These are phyloP conservation scores for Spea bombifrons DNA, from an alignment of 2,113 vertebrate species.

Conservation along the genomic window DNA sequence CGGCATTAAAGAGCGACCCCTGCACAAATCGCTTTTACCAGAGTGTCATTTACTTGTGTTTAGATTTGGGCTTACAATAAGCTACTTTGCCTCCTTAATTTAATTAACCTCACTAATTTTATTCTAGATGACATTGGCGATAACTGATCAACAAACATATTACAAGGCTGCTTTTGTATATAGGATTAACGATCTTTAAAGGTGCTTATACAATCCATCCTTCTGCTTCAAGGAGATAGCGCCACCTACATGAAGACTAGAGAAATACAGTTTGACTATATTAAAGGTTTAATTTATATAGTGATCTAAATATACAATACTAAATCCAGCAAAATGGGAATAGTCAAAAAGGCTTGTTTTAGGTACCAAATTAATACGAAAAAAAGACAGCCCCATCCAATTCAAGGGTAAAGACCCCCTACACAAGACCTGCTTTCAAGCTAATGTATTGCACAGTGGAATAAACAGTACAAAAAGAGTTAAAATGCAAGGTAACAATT, in stretches of 20 bases:
- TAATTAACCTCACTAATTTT: neutral
- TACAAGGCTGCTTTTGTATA: constrained; percentile 4
- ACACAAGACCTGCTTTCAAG: too few relatives aligned
- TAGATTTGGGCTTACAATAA: neutral
- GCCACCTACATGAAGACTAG: neutral
- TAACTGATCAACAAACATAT: constrained; percentile 1
- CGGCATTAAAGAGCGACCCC: constrained; percentile 18
- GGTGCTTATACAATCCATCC: rapidly evolving
- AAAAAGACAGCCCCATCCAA: too few relatives aligned
- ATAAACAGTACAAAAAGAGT: too few relatives aligned
- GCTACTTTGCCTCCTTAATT: neutral
- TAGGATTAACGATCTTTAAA: neutral
- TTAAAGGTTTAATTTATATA: too few relatives aligned
- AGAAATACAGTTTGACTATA: too few relatives aligned
- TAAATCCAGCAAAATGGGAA: too few relatives aligned
- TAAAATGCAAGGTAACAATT: too few relatives aligned
- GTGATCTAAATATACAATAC: too few relatives aligned
- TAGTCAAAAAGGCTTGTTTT: too few relatives aligned
- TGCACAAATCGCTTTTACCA: constrained; percentile 32
- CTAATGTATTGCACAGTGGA: too few relatives aligned
- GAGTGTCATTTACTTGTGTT: constrained; percentile 21
- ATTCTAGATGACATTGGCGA: constrained; percentile 25
- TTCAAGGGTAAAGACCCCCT: too few relatives aligned
- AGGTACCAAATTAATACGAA: too few relatives aligned
- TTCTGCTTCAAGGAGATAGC: neutral